Conservation (phyloP, 2,888 invertebrate species). For the Chrysopilus asiliformis region DNA sequence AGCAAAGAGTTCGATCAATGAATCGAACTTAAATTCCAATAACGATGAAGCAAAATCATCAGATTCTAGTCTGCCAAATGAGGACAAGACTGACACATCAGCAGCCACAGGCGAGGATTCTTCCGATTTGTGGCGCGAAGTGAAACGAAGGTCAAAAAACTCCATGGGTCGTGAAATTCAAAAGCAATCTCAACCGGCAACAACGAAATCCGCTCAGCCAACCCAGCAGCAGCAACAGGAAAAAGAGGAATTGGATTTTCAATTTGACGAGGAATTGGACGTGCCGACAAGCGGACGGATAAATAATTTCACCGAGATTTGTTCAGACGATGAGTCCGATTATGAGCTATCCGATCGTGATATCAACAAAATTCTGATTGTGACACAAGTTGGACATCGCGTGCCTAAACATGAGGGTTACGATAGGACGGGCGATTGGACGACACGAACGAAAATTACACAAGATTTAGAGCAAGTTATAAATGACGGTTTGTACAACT, state of each 20-base stretch:
- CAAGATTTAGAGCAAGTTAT: constrained; percentile 91
- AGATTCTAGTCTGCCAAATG: constrained; percentile 20
- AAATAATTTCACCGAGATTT: constrained; percentile 62
- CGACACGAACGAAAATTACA: constrained; percentile 82
- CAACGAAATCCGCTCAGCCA: constrained; percentile 15
- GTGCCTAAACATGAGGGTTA: constrained; percentile 73
- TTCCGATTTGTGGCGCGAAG: constrained; percentile 39
- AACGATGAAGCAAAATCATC: constrained; percentile 32
- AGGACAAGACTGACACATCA: constrained; percentile 3
- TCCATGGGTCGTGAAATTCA: constrained; percentile 14
- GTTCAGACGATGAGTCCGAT: constrained; percentile 72
- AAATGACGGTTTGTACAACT: constrained; percentile 90
- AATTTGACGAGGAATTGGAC: constrained; percentile 92
- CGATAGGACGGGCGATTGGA: constrained; percentile 83
- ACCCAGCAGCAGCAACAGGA: constrained; percentile 20
- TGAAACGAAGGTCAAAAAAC: constrained; percentile 46
- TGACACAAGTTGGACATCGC: constrained; percentile 60
- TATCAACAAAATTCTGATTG: constrained; percentile 86
- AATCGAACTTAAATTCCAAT: too few relatives aligned
- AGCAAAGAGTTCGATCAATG: neutral
- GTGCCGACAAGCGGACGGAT: constrained; percentile 60
- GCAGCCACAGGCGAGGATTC: constrained; percentile 15
- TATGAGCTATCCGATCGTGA: constrained; percentile 85
- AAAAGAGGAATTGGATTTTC: constrained; percentile 85
- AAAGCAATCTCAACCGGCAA: constrained; percentile 14